A percentile compares a stretch with the other conserved stretches of the same genome.
Evolutionary conservation across 1,140 invertebrate species (phyloP).

Genomic region (Orchestia grillus): DNA sequence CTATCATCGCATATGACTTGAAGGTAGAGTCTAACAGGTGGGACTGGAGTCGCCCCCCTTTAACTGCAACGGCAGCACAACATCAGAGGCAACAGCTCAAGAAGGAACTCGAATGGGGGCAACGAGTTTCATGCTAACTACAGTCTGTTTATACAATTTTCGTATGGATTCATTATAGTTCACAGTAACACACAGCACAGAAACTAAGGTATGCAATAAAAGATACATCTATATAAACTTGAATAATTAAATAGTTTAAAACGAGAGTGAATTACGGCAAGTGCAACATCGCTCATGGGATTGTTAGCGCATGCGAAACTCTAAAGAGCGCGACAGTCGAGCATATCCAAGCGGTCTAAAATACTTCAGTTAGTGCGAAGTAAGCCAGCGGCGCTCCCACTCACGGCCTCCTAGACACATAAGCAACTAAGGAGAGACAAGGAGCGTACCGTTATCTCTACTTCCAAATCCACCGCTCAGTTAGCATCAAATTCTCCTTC

Average conservation of each 20-base stretch:
- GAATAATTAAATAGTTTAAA: constrained; percentile 53
- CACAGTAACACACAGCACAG: constrained; percentile 52
- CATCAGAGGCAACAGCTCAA: background rate
- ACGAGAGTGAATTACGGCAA: constrained; percentile 44
- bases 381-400: background rate
- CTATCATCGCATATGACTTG: background rate
- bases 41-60: background rate
- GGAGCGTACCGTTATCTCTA: background rate
- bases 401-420: background rate
- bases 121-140: constrained; percentile 34
- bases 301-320: background rate
- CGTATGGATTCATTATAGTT: constrained; percentile 43
- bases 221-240: constrained; percentile 53
- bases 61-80: background rate
- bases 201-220: constrained; percentile 54
- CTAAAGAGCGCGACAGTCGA: background rate
- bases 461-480: background rate
- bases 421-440: background rate
- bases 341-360: background rate
- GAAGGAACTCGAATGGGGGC: background rate
- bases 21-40: background rate
- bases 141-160: constrained; percentile 45
- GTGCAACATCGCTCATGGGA: constrained; percentile 20
- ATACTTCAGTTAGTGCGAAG: background rate
- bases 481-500: background rate